Evolutionary conservation across 2,113 vertebrate species (phyloP).

Genomic region (Todiramphus chloris): DNA sequence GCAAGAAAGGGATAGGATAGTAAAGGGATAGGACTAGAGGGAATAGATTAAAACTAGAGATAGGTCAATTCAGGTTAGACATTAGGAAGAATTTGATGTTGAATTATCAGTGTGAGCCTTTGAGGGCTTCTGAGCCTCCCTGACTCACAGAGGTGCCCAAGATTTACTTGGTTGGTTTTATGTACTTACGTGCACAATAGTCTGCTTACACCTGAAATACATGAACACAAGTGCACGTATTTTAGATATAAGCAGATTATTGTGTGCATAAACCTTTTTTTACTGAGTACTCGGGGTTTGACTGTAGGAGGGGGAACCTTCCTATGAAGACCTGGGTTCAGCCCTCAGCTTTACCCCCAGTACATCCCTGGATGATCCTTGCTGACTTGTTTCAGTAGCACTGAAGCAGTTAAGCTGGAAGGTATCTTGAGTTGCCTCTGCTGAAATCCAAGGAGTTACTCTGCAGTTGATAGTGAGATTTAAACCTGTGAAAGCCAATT

Average conservation of each 20-base stretch:
- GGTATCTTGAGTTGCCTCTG: background rate
- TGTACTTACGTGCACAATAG: rapidly evolving
- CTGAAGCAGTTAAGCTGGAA: background rate
- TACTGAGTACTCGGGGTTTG: background rate
- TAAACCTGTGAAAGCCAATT: background rate
- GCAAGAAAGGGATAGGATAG: background rate
- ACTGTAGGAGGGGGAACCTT: background rate
- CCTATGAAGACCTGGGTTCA: background rate
- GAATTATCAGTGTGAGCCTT: background rate
- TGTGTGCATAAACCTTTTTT: background rate
- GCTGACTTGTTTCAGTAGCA: background rate
- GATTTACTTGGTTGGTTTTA: background rate
- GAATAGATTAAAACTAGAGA: too few species aligned
- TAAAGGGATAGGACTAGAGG: too few species aligned
- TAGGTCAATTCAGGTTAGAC: too few species aligned
- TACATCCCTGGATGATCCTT: rapidly evolving
- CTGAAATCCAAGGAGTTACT: background rate
- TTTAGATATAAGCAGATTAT: background rate
- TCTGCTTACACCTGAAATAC: background rate
- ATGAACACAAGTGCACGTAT: background rate
- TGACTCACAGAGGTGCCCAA: rapidly evolving
- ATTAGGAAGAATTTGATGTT: too few species aligned
- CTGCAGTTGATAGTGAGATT: background rate
- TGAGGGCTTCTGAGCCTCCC: background rate
- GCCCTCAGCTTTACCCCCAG: background rate